Conservation (phyloP, 2,888 invertebrate genomes). For the Pegoplata infirma region DNA sequence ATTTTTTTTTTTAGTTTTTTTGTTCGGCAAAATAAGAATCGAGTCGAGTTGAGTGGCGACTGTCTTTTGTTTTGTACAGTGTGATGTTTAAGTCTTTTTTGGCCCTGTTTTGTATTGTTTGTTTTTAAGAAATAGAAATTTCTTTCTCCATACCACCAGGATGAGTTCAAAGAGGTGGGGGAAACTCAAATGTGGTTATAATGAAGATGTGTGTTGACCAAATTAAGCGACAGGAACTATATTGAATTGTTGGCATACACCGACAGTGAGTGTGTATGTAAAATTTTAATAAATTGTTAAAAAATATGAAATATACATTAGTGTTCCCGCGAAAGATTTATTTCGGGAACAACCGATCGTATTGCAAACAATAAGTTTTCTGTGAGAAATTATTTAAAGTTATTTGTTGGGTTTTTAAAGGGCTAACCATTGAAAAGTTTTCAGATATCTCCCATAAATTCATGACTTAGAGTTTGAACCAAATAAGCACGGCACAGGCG, state of each 20-base stretch:
- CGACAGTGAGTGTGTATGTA: too few species aligned
- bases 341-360: too few species aligned
- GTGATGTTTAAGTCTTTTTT: slow-evolving; percentile 39
- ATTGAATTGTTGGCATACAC: slow-evolving; percentile 11
- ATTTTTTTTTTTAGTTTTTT: slow-evolving; percentile 24
- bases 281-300: too few species aligned
- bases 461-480: too few species aligned
- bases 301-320: too few species aligned
- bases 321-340: too few species aligned
- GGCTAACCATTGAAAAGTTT: too few species aligned
- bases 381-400: too few species aligned
- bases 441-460: too few species aligned
- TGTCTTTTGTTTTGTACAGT: slow-evolving; percentile 56
- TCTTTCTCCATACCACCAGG: neutral
- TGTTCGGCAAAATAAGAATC: slow-evolving; percentile 2
- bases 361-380: too few species aligned
- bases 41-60: slow-evolving; percentile 59
- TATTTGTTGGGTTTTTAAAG: too few species aligned
- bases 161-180: neutral
- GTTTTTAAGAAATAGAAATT: slow-evolving; percentile 28
- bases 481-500: too few species aligned
- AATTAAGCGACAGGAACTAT: slow-evolving; percentile 9
- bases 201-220: slow-evolving; percentile 27
- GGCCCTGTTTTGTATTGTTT: slow-evolving; percentile 43
- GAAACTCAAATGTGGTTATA: slow-evolving; percentile 33